Percentiles rank a stretch among this genome's conserved stretches.
Evolutionary conservation across 2,888 invertebrate genomes (phyloP).

Genomic region (Drosophila macrospina): DNA sequence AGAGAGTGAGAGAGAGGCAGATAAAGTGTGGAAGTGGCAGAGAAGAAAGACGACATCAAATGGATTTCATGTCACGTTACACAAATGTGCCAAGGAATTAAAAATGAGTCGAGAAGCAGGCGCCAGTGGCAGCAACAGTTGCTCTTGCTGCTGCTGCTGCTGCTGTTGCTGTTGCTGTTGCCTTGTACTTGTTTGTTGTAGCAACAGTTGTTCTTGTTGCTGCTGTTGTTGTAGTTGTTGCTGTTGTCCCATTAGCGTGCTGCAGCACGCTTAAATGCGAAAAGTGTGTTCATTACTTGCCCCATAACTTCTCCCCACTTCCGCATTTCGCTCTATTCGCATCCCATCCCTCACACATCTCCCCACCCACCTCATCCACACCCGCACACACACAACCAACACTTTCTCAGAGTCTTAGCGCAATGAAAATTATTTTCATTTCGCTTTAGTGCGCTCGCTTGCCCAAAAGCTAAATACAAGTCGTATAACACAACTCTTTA

Average conservation of each 20-base stretch:
- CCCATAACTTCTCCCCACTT: constrained; percentile 24
- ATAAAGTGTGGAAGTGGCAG: background rate
- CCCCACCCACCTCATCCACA: background rate
- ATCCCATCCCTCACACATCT: too few relatives aligned
- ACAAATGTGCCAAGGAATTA: constrained; percentile 80
- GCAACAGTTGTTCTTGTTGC: constrained; percentile 42
- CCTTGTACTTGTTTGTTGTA: constrained; percentile 48
- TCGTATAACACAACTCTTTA: constrained; percentile 38
- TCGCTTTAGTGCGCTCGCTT: constrained; percentile 76
- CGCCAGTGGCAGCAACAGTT: constrained; percentile 71
- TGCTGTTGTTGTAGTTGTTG: constrained; percentile 39
- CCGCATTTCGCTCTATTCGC: too few relatives aligned
- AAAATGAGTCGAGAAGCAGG: constrained; percentile 74
- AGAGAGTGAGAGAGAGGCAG: background rate
- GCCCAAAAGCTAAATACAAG: constrained; percentile 72
- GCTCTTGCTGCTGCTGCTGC: constrained; percentile 74
- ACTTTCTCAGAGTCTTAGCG: constrained; percentile 47
- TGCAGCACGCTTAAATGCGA: constrained; percentile 77
- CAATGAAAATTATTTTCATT: constrained; percentile 79
- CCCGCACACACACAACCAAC: background rate
- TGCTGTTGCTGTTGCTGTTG: constrained; percentile 71
- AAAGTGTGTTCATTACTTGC: constrained; percentile 79
- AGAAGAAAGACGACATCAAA: constrained; percentile 68
- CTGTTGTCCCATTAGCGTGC: constrained; percentile 78
- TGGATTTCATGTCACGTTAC: constrained; percentile 82